Conservation (phyloP, 1,140 invertebrate genomes). For the Sogatella furcifera region DNA sequence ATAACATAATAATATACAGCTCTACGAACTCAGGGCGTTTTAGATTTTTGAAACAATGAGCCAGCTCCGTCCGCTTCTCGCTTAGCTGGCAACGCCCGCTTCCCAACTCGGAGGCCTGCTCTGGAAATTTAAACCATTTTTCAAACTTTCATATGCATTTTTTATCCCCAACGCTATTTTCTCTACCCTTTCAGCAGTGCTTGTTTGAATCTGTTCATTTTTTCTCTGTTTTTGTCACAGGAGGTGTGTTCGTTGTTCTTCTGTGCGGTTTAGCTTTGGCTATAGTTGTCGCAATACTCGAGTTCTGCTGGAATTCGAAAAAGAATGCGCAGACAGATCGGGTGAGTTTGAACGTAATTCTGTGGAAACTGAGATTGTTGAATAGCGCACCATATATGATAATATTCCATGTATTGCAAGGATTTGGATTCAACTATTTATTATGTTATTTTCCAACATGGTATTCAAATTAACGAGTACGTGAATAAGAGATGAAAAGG, state of each 20-base stretch:
- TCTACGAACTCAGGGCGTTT: too few relatives aligned
- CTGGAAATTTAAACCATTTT: neutral
- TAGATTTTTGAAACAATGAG: too few relatives aligned
- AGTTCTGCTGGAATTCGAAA: constrained; percentile 93
- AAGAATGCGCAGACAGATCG: constrained; percentile 80
- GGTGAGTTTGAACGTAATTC: constrained; percentile 35
- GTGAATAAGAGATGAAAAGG: too few relatives aligned
- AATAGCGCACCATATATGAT: too few relatives aligned
- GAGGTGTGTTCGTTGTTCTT: constrained; percentile 95
- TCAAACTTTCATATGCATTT: constrained; percentile 6
- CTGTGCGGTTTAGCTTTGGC: constrained; percentile 82
- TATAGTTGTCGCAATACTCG: constrained; percentile 82
- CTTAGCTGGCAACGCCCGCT: neutral
- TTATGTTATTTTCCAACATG: too few relatives aligned
- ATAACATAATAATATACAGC: too few relatives aligned
- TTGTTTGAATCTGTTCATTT: neutral
- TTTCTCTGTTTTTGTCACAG: constrained; percentile 37
- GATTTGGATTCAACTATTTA: too few relatives aligned
- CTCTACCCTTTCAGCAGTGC: neutral
- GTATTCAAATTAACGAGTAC: too few relatives aligned
- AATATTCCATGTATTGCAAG: too few relatives aligned
- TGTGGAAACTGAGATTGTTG: too few relatives aligned
- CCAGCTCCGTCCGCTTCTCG: too few relatives aligned
- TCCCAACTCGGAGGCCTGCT: neutral
- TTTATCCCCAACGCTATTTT: constrained; percentile 9